phyloP scores from a whole-genome alignment of 2,797 vertebrate species.

The Iguana delicatissima region DNA sequence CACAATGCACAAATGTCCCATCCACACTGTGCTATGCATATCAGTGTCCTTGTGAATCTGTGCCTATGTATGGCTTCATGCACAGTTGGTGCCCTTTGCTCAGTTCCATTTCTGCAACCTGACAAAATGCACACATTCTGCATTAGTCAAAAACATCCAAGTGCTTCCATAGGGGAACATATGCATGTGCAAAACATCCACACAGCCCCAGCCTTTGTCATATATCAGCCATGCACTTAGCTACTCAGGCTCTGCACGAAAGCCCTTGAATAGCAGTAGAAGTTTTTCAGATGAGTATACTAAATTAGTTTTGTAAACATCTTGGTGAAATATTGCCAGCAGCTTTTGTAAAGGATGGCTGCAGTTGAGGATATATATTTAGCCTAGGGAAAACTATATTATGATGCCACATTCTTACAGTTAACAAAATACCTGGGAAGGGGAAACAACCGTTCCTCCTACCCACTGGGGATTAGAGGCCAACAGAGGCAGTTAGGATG shows the following conservation, averaged over 20 bases:
- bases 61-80: no score
- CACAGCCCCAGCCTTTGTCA: background rate
- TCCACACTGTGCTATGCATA: no score
- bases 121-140: no score
- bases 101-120: no score
- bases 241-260: background rate
- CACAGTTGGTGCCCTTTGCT: no score
- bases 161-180: no score
- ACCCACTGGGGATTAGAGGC: background rate
- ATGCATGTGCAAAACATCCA: no score
- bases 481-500: background rate
- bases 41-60: no score
- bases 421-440: background rate
- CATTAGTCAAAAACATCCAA: no score
- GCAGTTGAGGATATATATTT: background rate
- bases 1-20: no score
- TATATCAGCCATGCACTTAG: background rate
- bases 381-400: background rate
- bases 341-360: background rate
- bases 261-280: background rate
- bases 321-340: background rate
- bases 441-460: background rate
- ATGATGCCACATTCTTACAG: background rate
- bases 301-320: conserved; percentile 4
- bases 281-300: background rate